A percentile compares a stretch with the other conserved stretches of the same genome.
Evolutionary conservation across 2,888 invertebrate genomes (phyloP).

Genomic region (Anticlea derivata): DNA sequence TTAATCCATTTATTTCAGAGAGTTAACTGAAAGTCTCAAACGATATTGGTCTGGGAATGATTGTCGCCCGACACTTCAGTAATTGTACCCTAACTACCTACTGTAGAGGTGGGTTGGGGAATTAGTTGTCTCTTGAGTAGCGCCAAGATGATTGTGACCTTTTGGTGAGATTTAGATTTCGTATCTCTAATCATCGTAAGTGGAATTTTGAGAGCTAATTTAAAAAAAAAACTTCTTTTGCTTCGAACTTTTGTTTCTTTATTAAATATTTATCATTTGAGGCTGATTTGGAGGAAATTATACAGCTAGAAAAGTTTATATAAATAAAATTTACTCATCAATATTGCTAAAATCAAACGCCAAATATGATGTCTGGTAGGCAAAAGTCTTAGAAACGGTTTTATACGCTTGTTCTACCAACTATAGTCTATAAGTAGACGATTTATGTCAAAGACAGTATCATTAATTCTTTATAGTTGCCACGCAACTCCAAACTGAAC

Average conservation of each 20-base stretch:
- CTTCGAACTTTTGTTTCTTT: too few species aligned
- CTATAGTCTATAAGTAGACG: not conserved
- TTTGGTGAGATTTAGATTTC: not conserved
- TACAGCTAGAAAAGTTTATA: too few species aligned
- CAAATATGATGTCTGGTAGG: too few species aligned
- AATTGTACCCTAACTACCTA: slow-evolving; percentile 31
- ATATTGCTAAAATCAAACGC: too few species aligned
- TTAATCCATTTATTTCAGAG: slow-evolving; percentile 1
- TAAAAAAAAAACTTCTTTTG: too few species aligned
- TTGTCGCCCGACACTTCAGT: slow-evolving; percentile 25
- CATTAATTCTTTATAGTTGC: slow-evolving; percentile 17
- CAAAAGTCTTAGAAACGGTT: too few species aligned
- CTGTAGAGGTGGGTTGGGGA: not conserved
- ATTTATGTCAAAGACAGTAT: not conserved
- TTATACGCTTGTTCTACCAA: not conserved
- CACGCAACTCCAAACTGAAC: slow-evolving; percentile 10
- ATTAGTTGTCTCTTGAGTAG: not conserved
- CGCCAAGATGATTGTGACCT: not conserved
- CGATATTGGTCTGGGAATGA: slow-evolving; percentile 8
- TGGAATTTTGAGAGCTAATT: too few species aligned
- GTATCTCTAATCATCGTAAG: too few species aligned
- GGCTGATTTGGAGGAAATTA: too few species aligned
- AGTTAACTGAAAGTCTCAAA: slow-evolving; percentile 9
- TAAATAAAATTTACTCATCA: too few species aligned
- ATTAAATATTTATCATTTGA: too few species aligned